phyloP scores from a whole-genome alignment of 2,888 invertebrate genomes.

The Quadroppia sp. region DNA sequence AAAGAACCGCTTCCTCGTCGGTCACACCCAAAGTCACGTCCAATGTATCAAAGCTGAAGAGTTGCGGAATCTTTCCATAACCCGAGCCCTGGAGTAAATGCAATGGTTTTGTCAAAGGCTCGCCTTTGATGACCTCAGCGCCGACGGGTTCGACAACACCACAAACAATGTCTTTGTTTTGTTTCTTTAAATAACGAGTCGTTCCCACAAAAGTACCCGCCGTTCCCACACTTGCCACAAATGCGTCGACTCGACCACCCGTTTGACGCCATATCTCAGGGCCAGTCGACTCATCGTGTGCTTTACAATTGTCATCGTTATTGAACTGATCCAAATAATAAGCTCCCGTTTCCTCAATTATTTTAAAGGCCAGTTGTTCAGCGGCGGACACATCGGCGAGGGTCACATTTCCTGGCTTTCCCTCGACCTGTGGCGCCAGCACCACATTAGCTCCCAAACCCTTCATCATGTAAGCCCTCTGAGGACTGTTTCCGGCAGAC shows the following conservation, averaged over 20 bases:
- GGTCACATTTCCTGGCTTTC: constrained; percentile 43
- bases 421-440: constrained; percentile 49
- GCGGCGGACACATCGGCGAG: constrained; percentile 41
- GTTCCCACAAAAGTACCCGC: constrained; percentile 42
- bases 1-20: constrained; percentile 42
- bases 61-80: constrained; percentile 40
- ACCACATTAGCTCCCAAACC: constrained; percentile 51
- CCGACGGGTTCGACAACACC: constrained; percentile 43
- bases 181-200: constrained; percentile 40
- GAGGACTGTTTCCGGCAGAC: constrained; percentile 51
- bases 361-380: constrained; percentile 6
- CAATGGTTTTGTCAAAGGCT: constrained; percentile 41
- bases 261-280: constrained; percentile 51
- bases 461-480: constrained; percentile 50
- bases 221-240: constrained; percentile 50
- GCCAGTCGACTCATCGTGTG: constrained; percentile 51
- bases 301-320: constrained; percentile 48
- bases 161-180: constrained; percentile 39
- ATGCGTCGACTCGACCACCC: constrained; percentile 49
- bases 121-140: constrained; percentile 41
- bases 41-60: constrained; percentile 35
- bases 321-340: constrained; percentile 43
- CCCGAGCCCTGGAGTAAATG: constrained; percentile 44
- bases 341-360: constrained; percentile 26
- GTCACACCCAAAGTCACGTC: constrained; percentile 39